Evolutionary conservation across 2,113 vertebrate species (phyloP), one percentile per base, ranked within the genome.

Genomic region (Mus musculus): DNA sequence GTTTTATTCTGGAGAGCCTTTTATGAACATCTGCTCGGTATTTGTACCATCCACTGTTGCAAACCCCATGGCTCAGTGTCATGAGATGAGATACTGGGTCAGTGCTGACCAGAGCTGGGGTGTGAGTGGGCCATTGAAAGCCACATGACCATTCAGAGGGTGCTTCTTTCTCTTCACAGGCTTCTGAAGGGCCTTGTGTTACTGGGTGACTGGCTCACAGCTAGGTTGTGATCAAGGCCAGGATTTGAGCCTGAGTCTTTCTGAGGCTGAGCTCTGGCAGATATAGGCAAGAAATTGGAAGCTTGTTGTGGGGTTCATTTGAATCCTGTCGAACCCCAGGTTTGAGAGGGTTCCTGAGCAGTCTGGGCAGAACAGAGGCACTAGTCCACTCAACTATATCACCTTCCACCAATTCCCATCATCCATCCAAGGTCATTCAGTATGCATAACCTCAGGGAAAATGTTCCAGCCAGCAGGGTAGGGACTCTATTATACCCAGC

Each of bases 1-100:
- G 13, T 46, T 63, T 65, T 14, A 1, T 65, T 7, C 36, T 0
- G 0, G 85, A 30, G 42, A 75, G 76, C 65, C 69, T 65, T 59
- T 69, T 54, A 28, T 19, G 14, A 39, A 5, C 28, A 0, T 14
- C n/a, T 3, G 3, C 65, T 10, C 14, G 4, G 61, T 3, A 9
- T 69, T 39, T 5, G 36, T 42, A 7, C 1, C 0, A 19, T 69
- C 19, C 11, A 2, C 65, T 54, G 63, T 36, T 26, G 33, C 7
- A n/a, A 4, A n/a, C 22, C 7, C 69, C 10, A 39, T 30, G 52
- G 36, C 14, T 39, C 49, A 72, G 14, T 46, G 26, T 91, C 94
- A 26, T 4, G 13, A 54, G 73, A 49, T 22, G 73, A 67, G 30
- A 61, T 36, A 84, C 90, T 19, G 0, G 36, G n/a, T 59, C 87